Base-by-base conservation (phyloP, 2,888 invertebrate species). In the Nomada hirtipes region DNA sequence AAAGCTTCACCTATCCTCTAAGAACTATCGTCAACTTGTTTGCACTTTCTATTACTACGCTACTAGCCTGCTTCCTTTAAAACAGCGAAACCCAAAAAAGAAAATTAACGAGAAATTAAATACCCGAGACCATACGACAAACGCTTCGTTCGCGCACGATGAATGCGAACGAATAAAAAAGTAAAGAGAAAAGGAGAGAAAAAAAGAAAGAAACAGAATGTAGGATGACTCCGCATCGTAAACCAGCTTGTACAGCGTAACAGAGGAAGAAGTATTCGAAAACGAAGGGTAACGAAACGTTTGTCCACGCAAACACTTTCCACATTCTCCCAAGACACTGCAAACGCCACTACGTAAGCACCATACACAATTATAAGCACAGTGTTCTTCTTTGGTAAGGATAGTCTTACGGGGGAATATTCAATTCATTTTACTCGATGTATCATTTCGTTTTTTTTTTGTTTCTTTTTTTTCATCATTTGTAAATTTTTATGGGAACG, bases 301-400 rank as follows among this genome's bases (percentile, higher is more conserved):
- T 84, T 85, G 79, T 67, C 73, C 84, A 71, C 85, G 73, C 80
- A 80, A 77, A 79, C 83, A 84, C 86, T 61, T 47, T 85, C 76
- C 86, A 85, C 89, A 84, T 86, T 88, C 86, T 88, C 52, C 69
- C 88, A 83, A 88, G 86, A 89, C 86, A 86, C 82, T 84, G 84
- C 85, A 78, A 87, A 88, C 85, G 86, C 86, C 89, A 87, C 87
- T 88, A 89, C 89, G 84, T 83, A 90, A 90, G 90, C 90, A 82
- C 85, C 84, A 89, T 83, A 86, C 86, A 67, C 86, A 67, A 73
- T 87, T 87, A 86, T 80, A 86, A 86, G 86, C 87, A 76, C 76
- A 87, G 85, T 87, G 85, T 80, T 79, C 64, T 52, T 69, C 80
- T 65, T 80, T 81, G 75, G 81, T 87, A 52, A 84, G 85, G 83